Base-by-base conservation (phyloP, 2,797 vertebrate species). In the Lagorchestes hirsutus region DNA sequence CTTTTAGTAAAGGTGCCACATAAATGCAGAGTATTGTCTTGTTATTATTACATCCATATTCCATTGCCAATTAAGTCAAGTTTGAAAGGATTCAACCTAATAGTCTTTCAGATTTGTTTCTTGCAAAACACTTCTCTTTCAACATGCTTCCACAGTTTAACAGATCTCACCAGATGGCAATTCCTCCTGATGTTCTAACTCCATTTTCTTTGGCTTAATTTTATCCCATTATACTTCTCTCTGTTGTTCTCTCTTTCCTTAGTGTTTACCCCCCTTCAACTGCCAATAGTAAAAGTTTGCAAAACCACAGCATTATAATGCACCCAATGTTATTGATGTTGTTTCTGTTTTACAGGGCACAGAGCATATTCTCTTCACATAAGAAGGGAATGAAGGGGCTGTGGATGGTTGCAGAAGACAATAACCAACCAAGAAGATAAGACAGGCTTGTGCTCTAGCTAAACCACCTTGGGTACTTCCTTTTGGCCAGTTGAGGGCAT, bases 401-500 rank as follows among this genome's bases (percentile, higher is more conserved):
- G 54, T 54, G 90, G n/a, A 90, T 91, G 91, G n/a, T 67, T 91
- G 52, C 54, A 13, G 28, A 96, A 96, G 96, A 59, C 90, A 90
- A 97, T 34, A 93, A 95, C 29, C 11, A 58, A 56, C 74, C 29
- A 94, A n/a, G 46, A 62, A 97, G 46, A 54, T 40, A 50, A 97
- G 46, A 93, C 24, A 95, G 56, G 50, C 10, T 90, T 93, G 93
- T 91, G 34, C 24, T 96, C 28, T 54, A 57, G 28, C 59, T 90
- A n/a, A 96, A 57, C 90, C 94, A 34, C 18, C 93, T 95, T 31
- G 1, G 10, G 93, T 67, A 46, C 50, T 95, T 97, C 97, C 95
- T 97, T 96, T 97, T 96, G 67, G 58, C 54, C 96, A 74, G 91
- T 94, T 94, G 95, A 95, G 90, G 91, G 34, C 50, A 59, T 10